Conservation (phyloP, 2,113 vertebrate species). For the Cathartes aura region DNA sequence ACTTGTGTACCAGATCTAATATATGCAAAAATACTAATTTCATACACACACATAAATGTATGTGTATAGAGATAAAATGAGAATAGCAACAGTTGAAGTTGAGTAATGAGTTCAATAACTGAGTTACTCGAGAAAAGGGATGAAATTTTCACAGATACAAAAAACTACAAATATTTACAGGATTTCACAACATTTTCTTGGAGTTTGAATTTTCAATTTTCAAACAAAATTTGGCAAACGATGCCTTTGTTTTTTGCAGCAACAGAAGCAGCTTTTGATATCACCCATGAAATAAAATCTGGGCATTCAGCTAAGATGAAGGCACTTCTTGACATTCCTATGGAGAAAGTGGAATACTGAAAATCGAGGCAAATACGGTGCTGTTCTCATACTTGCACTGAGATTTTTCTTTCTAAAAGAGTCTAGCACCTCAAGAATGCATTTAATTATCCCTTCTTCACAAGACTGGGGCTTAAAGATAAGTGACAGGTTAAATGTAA, state of each 20-base stretch:
- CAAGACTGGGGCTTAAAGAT: neutral
- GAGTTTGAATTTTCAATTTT: neutral
- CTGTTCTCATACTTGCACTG: neutral
- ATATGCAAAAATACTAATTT: neutral
- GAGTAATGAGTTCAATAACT: neutral
- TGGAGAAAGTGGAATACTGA: neutral
- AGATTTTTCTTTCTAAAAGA: neutral
- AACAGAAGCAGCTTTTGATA: conserved; percentile 25
- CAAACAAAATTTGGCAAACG: neutral
- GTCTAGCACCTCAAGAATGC: neutral
- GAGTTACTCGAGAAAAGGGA: neutral
- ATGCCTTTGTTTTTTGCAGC: neutral
- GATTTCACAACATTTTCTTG: neutral
- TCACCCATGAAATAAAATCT: neutral
- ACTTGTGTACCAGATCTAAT: neutral
- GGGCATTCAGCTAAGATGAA: conserved; percentile 5
- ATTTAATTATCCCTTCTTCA: neutral
- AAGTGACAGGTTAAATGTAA: neutral
- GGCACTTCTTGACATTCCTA: conserved; percentile 55
- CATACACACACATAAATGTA: neutral
- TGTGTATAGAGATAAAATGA: neutral
- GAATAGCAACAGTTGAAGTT: neutral
- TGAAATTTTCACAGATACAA: neutral
- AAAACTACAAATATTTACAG: neutral
- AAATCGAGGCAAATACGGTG: neutral